Evolutionary conservation across 2,113 vertebrate species (phyloP).

Genomic region (Barbus barbus): DNA sequence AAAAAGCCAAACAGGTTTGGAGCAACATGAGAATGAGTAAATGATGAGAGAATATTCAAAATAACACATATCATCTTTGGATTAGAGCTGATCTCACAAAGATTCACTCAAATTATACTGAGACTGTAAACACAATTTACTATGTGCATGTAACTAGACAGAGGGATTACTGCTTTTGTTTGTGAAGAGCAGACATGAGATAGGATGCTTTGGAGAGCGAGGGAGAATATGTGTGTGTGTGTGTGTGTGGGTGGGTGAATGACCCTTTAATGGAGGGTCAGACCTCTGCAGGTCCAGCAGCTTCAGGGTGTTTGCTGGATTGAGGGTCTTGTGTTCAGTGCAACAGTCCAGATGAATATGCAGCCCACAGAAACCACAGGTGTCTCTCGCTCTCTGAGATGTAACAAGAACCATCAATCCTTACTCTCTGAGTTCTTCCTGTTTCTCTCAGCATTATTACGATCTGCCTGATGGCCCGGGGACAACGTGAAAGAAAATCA

Average conservation of each 20-base stretch:
- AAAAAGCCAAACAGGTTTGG: background rate
- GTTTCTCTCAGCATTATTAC: background rate
- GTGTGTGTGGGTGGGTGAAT: too few relatives aligned
- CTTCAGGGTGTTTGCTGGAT: too few relatives aligned
- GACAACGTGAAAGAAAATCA: background rate
- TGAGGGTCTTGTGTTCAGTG: too few relatives aligned
- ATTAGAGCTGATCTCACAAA: conserved; percentile 17
- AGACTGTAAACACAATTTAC: conserved; percentile 7
- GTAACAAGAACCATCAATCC: background rate
- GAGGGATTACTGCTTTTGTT: conserved; percentile 28
- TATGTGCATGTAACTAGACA: background rate
- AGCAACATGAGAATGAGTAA: background rate
- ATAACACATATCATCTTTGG: background rate
- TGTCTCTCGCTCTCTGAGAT: too few relatives aligned
- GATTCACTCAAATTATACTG: conserved; percentile 26
- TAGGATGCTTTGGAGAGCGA: background rate
- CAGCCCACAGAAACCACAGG: too few relatives aligned
- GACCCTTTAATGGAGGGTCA: too few relatives aligned
- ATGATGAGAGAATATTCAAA: background rate
- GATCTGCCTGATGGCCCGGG: background rate
- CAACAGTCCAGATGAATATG: too few relatives aligned
- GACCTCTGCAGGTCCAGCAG: too few relatives aligned
- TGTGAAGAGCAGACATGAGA: background rate
- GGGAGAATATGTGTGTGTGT: background rate
- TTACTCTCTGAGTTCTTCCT: background rate